Evolutionary conservation across 2,797 vertebrate species (phyloP).

Genomic region (Micrastur ruficollis): DNA sequence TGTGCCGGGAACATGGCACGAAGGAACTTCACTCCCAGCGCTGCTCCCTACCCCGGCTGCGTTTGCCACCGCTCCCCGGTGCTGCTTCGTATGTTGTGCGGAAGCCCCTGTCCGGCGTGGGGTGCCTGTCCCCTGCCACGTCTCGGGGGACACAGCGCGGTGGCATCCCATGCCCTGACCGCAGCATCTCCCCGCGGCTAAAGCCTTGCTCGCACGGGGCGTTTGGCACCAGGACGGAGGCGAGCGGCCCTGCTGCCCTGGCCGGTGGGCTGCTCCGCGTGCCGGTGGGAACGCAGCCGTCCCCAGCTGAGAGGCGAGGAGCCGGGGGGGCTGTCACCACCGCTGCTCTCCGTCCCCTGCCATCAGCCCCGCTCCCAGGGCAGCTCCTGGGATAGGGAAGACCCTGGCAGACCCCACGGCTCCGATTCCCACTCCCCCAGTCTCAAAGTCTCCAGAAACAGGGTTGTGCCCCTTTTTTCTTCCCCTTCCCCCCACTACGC

Average conservation of each 20-base stretch:
- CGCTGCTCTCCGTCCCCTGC: neutral
- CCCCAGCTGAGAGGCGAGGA: accelerated
- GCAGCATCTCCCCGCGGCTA: neutral
- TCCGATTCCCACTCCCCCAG: neutral
- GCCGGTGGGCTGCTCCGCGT: accelerated
- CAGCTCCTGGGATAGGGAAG: neutral
- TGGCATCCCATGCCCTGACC: accelerated
- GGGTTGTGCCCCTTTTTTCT: accelerated
- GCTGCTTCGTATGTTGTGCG: accelerated
- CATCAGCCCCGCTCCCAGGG: neutral
- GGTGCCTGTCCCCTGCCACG: accelerated
- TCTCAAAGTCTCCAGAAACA: neutral
- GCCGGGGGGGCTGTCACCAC: neutral
- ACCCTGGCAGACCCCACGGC: neutral
- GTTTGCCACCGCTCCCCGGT: accelerated
- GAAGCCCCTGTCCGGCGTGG: accelerated
- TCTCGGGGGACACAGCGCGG: accelerated
- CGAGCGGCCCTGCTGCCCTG: accelerated
- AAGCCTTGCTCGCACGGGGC: accelerated
- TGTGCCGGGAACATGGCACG: accelerated
- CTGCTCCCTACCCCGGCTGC: neutral
- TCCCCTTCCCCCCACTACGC: too few species aligned
- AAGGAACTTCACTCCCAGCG: neutral
- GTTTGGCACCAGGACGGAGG: accelerated
- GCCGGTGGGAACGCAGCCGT: accelerated